Percentiles rank a stretch among this genome's conserved stretches.
These are phyloP conservation scores for Troides aeacus DNA, from an alignment of 2,888 invertebrate species.

Conservation along the genomic window DNA sequence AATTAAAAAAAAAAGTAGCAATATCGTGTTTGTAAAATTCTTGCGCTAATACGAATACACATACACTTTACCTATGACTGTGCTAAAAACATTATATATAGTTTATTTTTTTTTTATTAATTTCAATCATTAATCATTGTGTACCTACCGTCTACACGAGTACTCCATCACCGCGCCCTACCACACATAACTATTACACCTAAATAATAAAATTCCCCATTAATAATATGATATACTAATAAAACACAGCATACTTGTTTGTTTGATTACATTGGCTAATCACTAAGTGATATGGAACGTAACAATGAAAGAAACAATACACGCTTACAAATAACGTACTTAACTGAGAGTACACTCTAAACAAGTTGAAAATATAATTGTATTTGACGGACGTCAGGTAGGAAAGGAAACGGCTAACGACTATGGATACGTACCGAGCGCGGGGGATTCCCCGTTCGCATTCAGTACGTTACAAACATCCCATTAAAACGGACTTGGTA, in stretches of 20 bases:
- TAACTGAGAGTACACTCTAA: constrained; percentile 46
- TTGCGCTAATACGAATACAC: constrained; percentile 67
- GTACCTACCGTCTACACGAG: constrained; percentile 61
- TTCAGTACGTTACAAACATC: constrained; percentile 37
- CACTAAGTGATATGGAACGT: constrained; percentile 66
- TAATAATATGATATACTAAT: constrained; percentile 53
- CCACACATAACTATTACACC: constrained; percentile 52
- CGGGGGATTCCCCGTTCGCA: too few species aligned
- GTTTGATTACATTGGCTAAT: constrained; percentile 42
- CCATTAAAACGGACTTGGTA: constrained; percentile 68
- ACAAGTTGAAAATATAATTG: constrained; percentile 45
- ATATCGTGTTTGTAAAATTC: constrained; percentile 45
- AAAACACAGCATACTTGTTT: constrained; percentile 65
- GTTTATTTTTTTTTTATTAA: constrained; percentile 42
- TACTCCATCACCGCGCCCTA: constrained; percentile 69
- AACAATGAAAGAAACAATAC: constrained; percentile 44
- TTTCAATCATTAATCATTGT: constrained; percentile 55
- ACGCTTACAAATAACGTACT: constrained; percentile 49
- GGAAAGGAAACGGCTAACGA: constrained; percentile 45
- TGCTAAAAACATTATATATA: constrained; percentile 64
- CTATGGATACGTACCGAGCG: too few species aligned
- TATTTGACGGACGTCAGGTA: constrained; percentile 70
- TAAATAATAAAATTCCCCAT: constrained; percentile 58
- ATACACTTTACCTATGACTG: constrained; percentile 49
- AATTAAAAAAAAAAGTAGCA: constrained; percentile 47